phyloP scores from a whole-genome alignment of 2,113 vertebrate genomes.

The Callipepla squamata region DNA sequence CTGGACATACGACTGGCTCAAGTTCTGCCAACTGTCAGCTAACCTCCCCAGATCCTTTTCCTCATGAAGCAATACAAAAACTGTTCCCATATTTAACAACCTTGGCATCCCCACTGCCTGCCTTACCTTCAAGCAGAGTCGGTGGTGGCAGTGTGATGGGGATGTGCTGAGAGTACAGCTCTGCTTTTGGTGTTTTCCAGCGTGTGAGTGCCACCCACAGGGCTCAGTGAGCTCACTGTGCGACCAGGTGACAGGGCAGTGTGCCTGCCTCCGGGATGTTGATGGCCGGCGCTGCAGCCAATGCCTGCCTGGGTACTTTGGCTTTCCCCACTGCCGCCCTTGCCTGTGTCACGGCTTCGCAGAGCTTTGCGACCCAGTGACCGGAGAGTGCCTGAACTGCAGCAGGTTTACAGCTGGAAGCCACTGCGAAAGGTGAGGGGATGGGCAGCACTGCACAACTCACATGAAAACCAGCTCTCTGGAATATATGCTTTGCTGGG shows the following conservation, averaged over 20 bases:
- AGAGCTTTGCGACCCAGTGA: slow-evolving; percentile 79
- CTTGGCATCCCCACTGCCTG: not conserved
- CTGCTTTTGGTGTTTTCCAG: slow-evolving; percentile 68
- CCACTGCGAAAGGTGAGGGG: slow-evolving; percentile 80
- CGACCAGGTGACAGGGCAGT: slow-evolving; percentile 85
- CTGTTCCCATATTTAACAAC: fast-evolving
- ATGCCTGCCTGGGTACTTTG: slow-evolving; percentile 81
- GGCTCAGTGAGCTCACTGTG: slow-evolving; percentile 80
- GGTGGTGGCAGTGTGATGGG: fast-evolving
- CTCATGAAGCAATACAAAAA: not conserved
- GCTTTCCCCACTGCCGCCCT: slow-evolving; percentile 83
- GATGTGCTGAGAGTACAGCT: fast-evolving
- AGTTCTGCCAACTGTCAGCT: no score
- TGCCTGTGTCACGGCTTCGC: slow-evolving; percentile 82
- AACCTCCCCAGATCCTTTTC: no score
- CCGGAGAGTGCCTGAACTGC: slow-evolving; percentile 80
- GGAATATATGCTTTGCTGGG: fast-evolving
- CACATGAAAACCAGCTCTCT: not conserved
- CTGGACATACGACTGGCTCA: no score
- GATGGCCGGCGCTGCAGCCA: slow-evolving; percentile 78
- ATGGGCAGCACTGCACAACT: not conserved
- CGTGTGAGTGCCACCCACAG: slow-evolving; percentile 82
- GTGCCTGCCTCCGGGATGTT: slow-evolving; percentile 77
- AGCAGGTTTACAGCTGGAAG: slow-evolving; percentile 74
- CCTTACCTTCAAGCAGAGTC: not conserved